Conservation (phyloP, 1,140 invertebrate species). For the Spodoptera litura region DNA sequence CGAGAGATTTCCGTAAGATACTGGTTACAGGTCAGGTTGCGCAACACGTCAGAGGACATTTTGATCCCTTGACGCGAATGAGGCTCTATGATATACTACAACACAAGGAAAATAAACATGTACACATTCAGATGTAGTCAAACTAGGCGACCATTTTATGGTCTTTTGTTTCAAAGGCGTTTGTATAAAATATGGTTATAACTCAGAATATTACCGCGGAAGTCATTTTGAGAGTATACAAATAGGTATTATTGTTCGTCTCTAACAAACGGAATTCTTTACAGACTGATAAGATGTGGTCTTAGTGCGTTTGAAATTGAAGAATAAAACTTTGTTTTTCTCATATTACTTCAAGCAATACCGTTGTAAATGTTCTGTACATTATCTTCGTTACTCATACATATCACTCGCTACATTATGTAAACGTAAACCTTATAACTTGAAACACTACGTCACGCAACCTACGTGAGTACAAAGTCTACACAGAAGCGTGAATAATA, state of each 20-base stretch:
- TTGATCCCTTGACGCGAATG: neutral
- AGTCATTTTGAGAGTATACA: constrained; percentile 40
- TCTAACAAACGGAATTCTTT: neutral
- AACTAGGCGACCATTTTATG: constrained; percentile 31
- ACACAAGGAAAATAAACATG: constrained; percentile 33
- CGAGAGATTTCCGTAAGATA: too few relatives aligned
- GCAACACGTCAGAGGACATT: too few relatives aligned
- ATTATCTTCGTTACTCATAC: too few relatives aligned
- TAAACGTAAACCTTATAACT: too few relatives aligned
- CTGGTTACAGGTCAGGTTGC: too few relatives aligned
- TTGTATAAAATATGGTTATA: constrained; percentile 40
- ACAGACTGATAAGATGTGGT: neutral
- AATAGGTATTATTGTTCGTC: constrained; percentile 27
- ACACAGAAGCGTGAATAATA: constrained; percentile 3
- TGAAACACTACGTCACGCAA: neutral
- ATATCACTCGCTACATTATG: too few relatives aligned
- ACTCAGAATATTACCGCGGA: constrained; percentile 38
- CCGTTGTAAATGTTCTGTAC: too few relatives aligned
- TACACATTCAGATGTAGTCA: constrained; percentile 32
- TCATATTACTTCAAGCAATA: too few relatives aligned
- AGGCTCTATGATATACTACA: constrained; percentile 17
- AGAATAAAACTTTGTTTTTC: neutral
- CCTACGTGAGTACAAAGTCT: constrained; percentile 10
- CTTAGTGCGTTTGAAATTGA: neutral
- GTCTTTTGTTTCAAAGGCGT: constrained; percentile 35